Conservation (phyloP, 2,113 vertebrate species). For the Tachycineta bicolor region DNA sequence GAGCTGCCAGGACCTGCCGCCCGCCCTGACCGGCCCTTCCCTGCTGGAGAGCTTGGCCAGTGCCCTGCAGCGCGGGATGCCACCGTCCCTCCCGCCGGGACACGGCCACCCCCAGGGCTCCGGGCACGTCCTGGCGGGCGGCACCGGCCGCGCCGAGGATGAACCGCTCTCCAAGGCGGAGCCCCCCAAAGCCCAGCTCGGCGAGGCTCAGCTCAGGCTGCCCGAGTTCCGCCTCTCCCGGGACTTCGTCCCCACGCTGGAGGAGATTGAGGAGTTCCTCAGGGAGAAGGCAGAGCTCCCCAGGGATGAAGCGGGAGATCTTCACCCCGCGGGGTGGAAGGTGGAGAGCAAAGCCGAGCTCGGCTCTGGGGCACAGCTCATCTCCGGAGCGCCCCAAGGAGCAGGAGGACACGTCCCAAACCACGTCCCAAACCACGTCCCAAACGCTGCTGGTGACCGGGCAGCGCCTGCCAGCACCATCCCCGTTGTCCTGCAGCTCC, state of each 20-base stretch:
- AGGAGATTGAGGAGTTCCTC: constrained; percentile 90
- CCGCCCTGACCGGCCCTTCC: background rate
- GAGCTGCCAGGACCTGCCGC: constrained; percentile 75
- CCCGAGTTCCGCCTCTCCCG: constrained; percentile 78
- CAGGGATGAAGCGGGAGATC: constrained; percentile 59
- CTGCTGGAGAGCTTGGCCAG: background rate
- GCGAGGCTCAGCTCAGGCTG: constrained; percentile 61
- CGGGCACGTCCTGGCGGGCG: background rate
- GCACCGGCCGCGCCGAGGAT: background rate
- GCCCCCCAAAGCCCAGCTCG: constrained; percentile 42
- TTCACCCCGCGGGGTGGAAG: background rate
- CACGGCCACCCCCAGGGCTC: background rate
- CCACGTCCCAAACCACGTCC: background rate
- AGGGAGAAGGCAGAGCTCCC: constrained; percentile 82
- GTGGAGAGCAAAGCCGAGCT: background rate
- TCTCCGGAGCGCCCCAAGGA: background rate
- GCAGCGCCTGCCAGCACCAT: background rate
- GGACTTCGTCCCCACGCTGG: constrained; percentile 84
- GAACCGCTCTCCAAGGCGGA: background rate
- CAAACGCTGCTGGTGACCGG: background rate
- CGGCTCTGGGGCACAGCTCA: background rate
- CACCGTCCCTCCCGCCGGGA: background rate
- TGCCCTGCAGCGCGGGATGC: background rate
- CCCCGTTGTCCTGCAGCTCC: constrained; percentile 83
- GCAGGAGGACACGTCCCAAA: background rate